Percentiles rank a stretch among this genome's conserved stretches.
These are phyloP conservation scores for Oligia latruncula DNA, from an alignment of 2,888 invertebrate species.

Conservation along the genomic window DNA sequence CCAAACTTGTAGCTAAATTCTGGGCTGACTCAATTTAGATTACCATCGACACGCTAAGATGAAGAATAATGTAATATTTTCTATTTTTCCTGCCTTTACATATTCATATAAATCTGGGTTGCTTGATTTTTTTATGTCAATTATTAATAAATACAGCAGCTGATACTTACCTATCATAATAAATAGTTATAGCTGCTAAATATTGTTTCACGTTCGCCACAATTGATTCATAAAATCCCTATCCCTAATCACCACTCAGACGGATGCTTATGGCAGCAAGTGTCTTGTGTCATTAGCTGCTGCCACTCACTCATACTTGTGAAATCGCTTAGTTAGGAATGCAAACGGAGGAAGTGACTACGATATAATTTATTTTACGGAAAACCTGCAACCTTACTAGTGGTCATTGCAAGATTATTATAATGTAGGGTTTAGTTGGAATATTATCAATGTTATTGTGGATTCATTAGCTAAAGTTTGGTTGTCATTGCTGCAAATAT, in stretches of 20 bases:
- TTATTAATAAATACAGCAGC: not conserved
- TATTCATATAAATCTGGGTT: not conserved
- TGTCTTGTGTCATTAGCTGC: constrained; percentile 23
- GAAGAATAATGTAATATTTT: not conserved
- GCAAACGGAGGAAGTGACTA: not conserved
- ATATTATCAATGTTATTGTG: no score
- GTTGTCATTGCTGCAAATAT: no score
- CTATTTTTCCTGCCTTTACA: no score
- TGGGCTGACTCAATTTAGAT: not conserved
- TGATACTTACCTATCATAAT: no score
- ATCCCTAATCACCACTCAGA: constrained; percentile 16
- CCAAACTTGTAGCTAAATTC: not conserved
- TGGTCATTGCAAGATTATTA: not conserved
- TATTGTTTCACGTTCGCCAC: not conserved
- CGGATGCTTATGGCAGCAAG: constrained; percentile 18
- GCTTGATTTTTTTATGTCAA: not conserved
- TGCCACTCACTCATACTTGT: constrained; percentile 28
- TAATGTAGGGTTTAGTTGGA: no score
- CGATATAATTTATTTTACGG: not conserved
- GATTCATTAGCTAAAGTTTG: no score
- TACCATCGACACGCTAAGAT: not conserved
- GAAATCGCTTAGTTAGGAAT: constrained; percentile 1
- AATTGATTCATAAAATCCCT: constrained; percentile 5
- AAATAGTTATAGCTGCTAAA: not conserved
- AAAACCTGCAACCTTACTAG: not conserved